Percentiles rank a stretch among this genome's conserved stretches.
These are phyloP conservation scores for Neoniphon sammara DNA, from an alignment of 2,797 vertebrate species.

Conservation along the genomic window DNA sequence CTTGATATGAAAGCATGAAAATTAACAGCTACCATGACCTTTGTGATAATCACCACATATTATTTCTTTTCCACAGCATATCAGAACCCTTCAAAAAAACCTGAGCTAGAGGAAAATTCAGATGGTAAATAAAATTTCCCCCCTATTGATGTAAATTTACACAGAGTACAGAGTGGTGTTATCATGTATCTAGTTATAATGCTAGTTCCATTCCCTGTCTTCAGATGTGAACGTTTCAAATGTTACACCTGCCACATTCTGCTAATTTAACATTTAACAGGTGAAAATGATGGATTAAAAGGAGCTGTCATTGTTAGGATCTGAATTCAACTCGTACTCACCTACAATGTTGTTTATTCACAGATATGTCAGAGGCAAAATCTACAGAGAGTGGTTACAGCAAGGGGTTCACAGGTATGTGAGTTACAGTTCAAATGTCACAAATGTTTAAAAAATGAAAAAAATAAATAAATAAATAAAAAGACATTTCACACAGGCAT, in stretches of 20 bases:
- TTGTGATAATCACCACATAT: background rate
- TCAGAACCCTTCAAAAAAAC: constrained; percentile 28
- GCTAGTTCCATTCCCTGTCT: background rate
- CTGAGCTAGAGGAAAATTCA: constrained; percentile 47
- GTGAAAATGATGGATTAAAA: background rate
- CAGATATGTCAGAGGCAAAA: constrained; percentile 44
- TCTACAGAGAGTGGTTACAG: background rate
- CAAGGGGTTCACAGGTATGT: background rate
- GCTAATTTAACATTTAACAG: too few relatives aligned
- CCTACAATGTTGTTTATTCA: constrained; percentile 12
- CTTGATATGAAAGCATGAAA: background rate
- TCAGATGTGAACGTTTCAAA: background rate
- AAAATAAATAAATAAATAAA: too few relatives aligned
- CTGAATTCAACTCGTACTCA: background rate
- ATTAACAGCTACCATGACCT: background rate
- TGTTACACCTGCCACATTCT: background rate
- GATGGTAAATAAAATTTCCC: constrained; percentile 46
- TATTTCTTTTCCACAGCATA: constrained; percentile 44
- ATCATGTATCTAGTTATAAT: background rate
- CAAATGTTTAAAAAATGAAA: background rate
- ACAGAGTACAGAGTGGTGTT: background rate
- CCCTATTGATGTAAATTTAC: background rate
- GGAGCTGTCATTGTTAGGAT: background rate
- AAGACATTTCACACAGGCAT: background rate
- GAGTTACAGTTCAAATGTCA: background rate